These are phyloP conservation scores for Atractosteus spatula DNA, from an alignment of 2,113 vertebrate species.

Conservation along the genomic window DNA sequence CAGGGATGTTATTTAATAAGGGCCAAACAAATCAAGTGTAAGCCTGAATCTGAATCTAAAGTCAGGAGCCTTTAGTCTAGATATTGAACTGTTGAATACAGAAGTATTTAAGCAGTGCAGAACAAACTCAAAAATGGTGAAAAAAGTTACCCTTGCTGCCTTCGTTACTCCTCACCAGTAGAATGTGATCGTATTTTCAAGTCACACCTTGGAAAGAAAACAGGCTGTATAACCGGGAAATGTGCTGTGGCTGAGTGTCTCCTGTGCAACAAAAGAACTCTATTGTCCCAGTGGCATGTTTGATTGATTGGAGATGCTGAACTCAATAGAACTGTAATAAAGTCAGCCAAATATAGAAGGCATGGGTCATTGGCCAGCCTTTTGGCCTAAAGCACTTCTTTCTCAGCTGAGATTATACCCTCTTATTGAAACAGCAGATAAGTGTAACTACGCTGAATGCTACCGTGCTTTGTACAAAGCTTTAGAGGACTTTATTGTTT, in stretches of 20 bases:
- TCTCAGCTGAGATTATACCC: constrained; percentile 13
- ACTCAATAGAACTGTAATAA: constrained; percentile 22
- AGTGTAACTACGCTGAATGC: constrained; percentile 11
- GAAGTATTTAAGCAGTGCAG: too few relatives aligned
- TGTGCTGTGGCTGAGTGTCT: constrained; percentile 3
- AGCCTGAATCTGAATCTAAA: too few relatives aligned
- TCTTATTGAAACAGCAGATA: constrained; percentile 14
- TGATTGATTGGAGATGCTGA: constrained; percentile 20
- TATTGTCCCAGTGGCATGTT: constrained; percentile 14
- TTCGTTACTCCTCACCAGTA: not conserved
- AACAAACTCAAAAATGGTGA: too few relatives aligned
- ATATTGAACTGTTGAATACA: too few relatives aligned
- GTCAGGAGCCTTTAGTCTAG: too few relatives aligned
- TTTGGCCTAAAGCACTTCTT: constrained; percentile 6
- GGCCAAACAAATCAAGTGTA: too few relatives aligned
- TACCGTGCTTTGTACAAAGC: not conserved
- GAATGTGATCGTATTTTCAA: not conserved
- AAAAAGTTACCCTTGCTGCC: not conserved
- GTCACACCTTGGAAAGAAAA: not conserved
- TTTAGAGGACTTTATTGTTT: constrained; percentile 7
- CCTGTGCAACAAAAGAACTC: not conserved
- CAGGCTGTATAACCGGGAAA: constrained; percentile 12
- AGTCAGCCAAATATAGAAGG: constrained; percentile 19
- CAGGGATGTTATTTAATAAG: too few relatives aligned
- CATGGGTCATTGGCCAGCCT: constrained; percentile 19